Conservation (phyloP, 2,797 vertebrate species). For the Caiman crocodilus region DNA sequence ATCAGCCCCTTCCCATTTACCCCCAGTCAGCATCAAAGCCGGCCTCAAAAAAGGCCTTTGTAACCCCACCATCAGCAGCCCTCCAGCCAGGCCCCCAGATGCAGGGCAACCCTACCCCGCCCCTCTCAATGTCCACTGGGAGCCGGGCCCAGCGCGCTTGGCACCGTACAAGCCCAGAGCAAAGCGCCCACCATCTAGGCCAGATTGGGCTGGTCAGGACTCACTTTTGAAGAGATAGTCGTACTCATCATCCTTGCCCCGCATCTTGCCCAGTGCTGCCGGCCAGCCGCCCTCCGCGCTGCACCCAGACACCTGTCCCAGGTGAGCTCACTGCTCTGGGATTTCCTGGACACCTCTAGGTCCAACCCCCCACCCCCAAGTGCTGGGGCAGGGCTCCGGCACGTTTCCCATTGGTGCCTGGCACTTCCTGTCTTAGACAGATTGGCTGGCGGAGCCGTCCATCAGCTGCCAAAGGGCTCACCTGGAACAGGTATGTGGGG, state of each 20-base stretch:
- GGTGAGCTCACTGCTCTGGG: not conserved
- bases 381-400: not conserved
- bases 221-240: slow-evolving; percentile 94
- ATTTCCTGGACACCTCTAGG: slow-evolving; percentile 38
- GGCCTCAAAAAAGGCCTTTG: no score
- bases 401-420: slow-evolving; percentile 4
- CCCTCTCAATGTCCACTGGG: no score
- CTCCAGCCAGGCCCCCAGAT: not conserved
- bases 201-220: not conserved
- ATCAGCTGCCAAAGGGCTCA: slow-evolving; percentile 36
- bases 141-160: no score
- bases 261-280: slow-evolving; percentile 72
- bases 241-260: slow-evolving; percentile 89
- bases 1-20: no score
- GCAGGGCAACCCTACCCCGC: not conserved
- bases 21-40: no score
- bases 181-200: no score
- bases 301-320: not conserved
- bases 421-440: not conserved
- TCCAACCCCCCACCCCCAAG: not conserved
- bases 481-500: slow-evolving; percentile 35
- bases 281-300: not conserved
- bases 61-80: not conserved
- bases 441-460: slow-evolving; percentile 21
- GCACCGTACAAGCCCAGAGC: no score